Evolutionary conservation across 2,797 vertebrate genomes (phyloP).

Genomic region (Peromyscus nudipes): DNA sequence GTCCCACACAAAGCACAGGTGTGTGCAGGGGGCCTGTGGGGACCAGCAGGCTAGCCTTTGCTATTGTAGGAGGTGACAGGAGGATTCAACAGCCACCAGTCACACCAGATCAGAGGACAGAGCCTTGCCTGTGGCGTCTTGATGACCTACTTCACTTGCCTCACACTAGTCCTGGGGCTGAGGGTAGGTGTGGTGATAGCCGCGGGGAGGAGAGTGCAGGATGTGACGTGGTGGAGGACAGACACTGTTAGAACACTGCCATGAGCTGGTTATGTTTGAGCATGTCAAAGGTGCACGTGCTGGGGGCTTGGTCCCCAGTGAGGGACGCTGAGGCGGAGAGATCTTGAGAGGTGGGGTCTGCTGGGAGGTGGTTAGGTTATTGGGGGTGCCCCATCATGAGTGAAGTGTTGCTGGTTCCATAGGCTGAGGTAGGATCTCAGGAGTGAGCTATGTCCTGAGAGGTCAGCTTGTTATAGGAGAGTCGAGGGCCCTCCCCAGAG

Average conservation of each 20-base stretch:
- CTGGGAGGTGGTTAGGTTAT: neutral
- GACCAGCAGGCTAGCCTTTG: neutral
- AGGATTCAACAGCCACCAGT: neutral
- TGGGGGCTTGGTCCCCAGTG: neutral
- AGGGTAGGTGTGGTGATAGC: neutral
- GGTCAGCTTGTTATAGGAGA: neutral
- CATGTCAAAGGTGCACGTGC: neutral
- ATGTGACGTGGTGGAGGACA: neutral
- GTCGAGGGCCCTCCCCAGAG: neutral
- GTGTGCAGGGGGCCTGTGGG: neutral
- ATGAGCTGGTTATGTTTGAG: neutral
- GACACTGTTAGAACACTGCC: fast-evolving
- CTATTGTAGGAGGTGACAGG: neutral
- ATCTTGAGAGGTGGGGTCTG: neutral
- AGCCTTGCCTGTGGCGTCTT: neutral
- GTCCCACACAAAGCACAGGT: neutral
- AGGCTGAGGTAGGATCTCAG: neutral
- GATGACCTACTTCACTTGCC: neutral
- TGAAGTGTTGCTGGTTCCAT: too few relatives aligned
- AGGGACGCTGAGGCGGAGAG: neutral
- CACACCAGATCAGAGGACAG: neutral
- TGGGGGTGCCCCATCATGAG: neutral
- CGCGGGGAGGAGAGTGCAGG: fast-evolving
- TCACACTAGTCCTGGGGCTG: too few relatives aligned
- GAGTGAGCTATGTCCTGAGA: neutral